phyloP scores from a whole-genome alignment of 2,113 vertebrate species.

The Turdus rufiventris region DNA sequence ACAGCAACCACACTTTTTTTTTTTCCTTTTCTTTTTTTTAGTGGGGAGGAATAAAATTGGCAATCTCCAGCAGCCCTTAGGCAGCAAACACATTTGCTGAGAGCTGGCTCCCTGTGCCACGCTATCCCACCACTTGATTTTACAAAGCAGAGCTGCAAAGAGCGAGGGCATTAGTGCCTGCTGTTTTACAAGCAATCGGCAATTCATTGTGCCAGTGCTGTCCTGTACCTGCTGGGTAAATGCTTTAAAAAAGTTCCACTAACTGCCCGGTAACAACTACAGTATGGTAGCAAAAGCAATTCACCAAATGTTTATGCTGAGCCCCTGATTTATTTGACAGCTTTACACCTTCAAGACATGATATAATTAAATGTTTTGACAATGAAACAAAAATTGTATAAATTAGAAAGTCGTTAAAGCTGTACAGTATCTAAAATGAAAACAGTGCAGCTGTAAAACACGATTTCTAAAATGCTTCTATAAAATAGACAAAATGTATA shows the following conservation, averaged over 20 bases:
- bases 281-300: constrained; percentile 74
- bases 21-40: neutral
- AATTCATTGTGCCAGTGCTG: constrained; percentile 65
- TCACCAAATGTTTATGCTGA: constrained; percentile 77
- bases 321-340: constrained; percentile 85
- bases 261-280: constrained; percentile 61
- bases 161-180: constrained; percentile 71
- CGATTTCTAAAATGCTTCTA: constrained; percentile 38
- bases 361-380: constrained; percentile 87
- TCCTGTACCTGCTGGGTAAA: constrained; percentile 77
- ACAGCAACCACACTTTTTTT: neutral
- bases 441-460: constrained; percentile 53
- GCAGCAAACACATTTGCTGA: neutral
- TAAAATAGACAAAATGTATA: constrained; percentile 25
- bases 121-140: constrained; percentile 38
- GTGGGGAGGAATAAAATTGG: neutral
- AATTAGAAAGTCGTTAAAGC: constrained; percentile 78
- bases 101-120: neutral
- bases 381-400: constrained; percentile 82
- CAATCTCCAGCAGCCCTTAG: neutral
- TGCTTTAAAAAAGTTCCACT: constrained; percentile 59
- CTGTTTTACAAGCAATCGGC: constrained; percentile 77
- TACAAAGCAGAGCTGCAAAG: constrained; percentile 53
- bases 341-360: constrained; percentile 82
- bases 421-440: constrained; percentile 70